Percentiles rank a stretch among this genome's conserved stretches.
phyloP scores from a whole-genome alignment of 2,888 invertebrate genomes.

The Spisula solida region DNA sequence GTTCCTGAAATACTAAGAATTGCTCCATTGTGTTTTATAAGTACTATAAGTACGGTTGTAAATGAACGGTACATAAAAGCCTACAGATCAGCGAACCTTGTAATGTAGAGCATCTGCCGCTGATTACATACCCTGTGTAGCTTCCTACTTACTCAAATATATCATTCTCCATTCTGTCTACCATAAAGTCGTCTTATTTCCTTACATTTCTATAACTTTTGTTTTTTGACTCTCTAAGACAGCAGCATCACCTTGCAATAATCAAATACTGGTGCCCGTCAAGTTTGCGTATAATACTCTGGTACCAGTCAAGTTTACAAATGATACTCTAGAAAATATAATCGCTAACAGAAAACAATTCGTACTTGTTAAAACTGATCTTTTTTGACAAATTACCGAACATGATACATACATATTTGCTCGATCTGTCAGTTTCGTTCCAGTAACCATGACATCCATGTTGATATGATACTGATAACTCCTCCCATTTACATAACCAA shows the following conservation, averaged over 20 bases:
- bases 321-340: constrained; percentile 29
- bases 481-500: constrained; percentile 52
- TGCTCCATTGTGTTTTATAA: no score
- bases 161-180: not conserved
- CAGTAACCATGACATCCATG: constrained; percentile 51
- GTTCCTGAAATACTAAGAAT: no score
- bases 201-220: constrained; percentile 6
- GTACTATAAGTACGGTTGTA: no score
- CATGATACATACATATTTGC: constrained; percentile 37
- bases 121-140: not conserved
- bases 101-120: not conserved
- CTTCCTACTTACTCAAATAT: not conserved
- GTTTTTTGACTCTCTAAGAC: constrained; percentile 12
- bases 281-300: not conserved
- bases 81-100: not conserved
- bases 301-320: not conserved
- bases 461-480: constrained; percentile 31
- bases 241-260: constrained; percentile 18
- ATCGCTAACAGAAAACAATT: constrained; percentile 36
- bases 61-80: not conserved
- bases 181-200: not conserved
- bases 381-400: constrained; percentile 62
- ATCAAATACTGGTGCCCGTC: not conserved
- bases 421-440: constrained; percentile 47
- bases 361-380: constrained; percentile 39